Evolutionary conservation across 2,888 invertebrate species (phyloP), one percentile per base, ranked within the genome.

Genomic region (Exephanes ischioxanthus): DNA sequence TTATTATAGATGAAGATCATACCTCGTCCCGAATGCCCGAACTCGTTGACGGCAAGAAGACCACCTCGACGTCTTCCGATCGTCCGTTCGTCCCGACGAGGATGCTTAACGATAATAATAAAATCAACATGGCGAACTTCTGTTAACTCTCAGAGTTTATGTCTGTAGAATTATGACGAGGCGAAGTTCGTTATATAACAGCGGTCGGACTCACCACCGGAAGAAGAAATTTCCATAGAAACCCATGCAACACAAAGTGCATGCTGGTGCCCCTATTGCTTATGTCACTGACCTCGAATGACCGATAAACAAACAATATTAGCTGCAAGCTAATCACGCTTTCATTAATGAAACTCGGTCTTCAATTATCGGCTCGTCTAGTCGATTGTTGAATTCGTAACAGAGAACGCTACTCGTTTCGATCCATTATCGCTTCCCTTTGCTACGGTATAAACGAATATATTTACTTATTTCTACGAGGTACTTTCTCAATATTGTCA

Each of bases 201-300:
- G 61, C n/a, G 58, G 16, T 68, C 26, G 37, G n/a, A 41, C 22
- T 80, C 48, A 11, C 26, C 45, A 55, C 55, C 61, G 63, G 48
- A 11, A 33, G 33, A n/a, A 6, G 51, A 66, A 66, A 48, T 86
- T 85, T 84, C 83, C 86, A 86, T 85, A 86, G 86, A 78, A 85
- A 86, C 76, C 68, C 41, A 53, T 76, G 63, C 80, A 77, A 55
- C 30, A 80, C 67, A 86, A 80, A 83, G 70, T 85, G 70, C 72
- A 86, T 86, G 86, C 84, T 80, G 86, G 86, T 83, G 86, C 86
- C 86, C 75, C 76, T 70, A 85, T 79, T 71, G 19, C 45, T 48
- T 48, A 26, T 61, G 79, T 79, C 79, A 51, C 33, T 66, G 79
- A 79, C 79, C 79, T 79, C 71, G 4, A 66, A 51, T 79, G 63